Evolutionary conservation across 2,113 vertebrate genomes (phyloP).

Genomic region (Rhinoptilus africanus): DNA sequence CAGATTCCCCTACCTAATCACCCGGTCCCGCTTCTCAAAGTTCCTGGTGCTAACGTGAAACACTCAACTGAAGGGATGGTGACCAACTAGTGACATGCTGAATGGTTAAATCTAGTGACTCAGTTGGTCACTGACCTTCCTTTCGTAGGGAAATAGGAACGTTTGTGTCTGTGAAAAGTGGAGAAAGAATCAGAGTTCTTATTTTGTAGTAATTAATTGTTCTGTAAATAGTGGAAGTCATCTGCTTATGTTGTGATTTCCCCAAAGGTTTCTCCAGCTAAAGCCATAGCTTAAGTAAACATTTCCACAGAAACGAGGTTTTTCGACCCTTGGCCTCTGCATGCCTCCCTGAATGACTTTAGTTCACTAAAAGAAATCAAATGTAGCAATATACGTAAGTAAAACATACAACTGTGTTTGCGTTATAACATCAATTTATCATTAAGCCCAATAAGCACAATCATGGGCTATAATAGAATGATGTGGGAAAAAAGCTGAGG

Average conservation of each 20-base stretch:
- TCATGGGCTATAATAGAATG: background rate
- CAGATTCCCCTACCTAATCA: background rate
- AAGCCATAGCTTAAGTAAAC: background rate
- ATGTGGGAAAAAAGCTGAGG: background rate
- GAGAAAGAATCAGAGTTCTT: background rate
- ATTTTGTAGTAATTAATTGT: background rate
- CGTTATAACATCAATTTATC: background rate
- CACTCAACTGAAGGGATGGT: background rate
- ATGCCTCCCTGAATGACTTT: background rate
- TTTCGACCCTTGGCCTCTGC: background rate
- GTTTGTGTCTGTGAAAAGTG: background rate
- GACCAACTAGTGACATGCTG: background rate
- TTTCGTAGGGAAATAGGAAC: background rate
- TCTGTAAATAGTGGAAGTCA: background rate
- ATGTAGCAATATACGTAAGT: background rate
- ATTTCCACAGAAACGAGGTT: background rate
- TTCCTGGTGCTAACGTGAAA: background rate
- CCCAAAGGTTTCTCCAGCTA: background rate
- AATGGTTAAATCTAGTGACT: background rate
- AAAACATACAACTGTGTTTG: background rate
- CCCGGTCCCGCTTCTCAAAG: background rate
- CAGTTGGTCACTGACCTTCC: background rate
- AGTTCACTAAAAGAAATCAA: background rate
- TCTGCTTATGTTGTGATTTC: background rate
- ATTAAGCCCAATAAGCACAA: background rate